Evolutionary conservation across 2,888 invertebrate genomes (phyloP).

Genomic region (Vannuccia rotundouncinata): DNA sequence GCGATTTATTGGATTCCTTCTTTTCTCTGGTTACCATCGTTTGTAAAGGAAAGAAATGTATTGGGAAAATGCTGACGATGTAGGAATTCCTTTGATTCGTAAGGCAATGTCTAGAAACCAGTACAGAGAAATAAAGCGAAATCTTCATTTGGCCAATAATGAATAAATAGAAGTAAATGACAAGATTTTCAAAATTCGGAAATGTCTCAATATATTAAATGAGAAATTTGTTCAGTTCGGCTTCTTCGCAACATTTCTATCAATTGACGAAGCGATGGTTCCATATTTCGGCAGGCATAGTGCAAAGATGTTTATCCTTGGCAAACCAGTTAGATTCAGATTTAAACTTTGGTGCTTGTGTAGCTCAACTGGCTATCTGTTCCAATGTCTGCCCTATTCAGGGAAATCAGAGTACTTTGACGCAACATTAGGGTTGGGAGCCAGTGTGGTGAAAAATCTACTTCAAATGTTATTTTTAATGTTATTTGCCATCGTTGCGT

Average conservation of each 20-base stretch:
- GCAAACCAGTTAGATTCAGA: constrained; percentile 8
- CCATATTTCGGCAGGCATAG: constrained; percentile 26
- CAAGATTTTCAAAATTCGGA: constrained; percentile 20
- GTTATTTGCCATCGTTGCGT: too few relatives aligned
- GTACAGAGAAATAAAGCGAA: constrained; percentile 16
- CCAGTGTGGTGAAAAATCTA: constrained; percentile 11
- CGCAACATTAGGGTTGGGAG: constrained; percentile 20
- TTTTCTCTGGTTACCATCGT: not conserved
- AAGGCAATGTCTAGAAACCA: not conserved
- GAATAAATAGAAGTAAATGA: constrained; percentile 15
- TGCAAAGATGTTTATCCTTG: constrained; percentile 7
- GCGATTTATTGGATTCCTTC: not conserved
- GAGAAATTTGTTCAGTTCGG: constrained; percentile 15
- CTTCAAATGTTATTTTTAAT: too few relatives aligned
- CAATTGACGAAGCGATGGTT: constrained; percentile 15
- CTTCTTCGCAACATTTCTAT: constrained; percentile 10
- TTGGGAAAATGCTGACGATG: not conserved
- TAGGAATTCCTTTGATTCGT: not conserved
- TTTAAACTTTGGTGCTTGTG: not conserved
- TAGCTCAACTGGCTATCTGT: constrained; percentile 3
- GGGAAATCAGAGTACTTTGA: constrained; percentile 20
- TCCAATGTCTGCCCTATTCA: constrained; percentile 20
- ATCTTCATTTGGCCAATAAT: constrained; percentile 23
- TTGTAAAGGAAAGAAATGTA: not conserved
- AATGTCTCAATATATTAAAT: constrained; percentile 24